Evolutionary conservation across 2,113 vertebrate species (phyloP).

Genomic region (Acanthisitta chloris): DNA sequence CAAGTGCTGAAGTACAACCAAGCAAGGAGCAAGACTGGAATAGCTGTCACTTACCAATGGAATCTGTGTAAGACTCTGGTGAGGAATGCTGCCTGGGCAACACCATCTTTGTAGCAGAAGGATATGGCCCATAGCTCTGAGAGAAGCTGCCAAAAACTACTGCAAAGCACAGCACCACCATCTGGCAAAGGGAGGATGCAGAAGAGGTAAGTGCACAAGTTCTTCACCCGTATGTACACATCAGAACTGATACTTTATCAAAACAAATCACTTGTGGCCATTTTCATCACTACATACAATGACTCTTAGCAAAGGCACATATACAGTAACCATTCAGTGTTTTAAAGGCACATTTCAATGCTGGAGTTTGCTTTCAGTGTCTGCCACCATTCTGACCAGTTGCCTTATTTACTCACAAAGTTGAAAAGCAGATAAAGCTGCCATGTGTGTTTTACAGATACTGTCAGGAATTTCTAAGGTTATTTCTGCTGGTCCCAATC

Average conservation of each 20-base stretch:
- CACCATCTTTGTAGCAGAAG: conserved; percentile 83
- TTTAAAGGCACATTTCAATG: neutral
- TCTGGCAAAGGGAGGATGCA: conserved; percentile 67
- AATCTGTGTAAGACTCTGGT: conserved; percentile 87
- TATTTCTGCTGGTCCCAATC: neutral
- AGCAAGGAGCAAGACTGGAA: neutral
- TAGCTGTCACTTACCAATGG: conserved; percentile 76
- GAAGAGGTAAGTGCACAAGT: neutral
- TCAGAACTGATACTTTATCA: neutral
- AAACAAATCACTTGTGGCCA: neutral
- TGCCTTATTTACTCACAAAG: neutral
- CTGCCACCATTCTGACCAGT: neutral
- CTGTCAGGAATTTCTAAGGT: neutral
- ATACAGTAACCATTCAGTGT: neutral
- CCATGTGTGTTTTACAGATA: neutral
- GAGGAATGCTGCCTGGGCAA: conserved; percentile 78
- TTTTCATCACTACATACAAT: neutral
- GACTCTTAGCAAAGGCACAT: neutral
- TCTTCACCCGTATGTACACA: neutral
- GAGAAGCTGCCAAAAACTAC: conserved; percentile 91
- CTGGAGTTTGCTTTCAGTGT: neutral
- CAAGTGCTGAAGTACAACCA: neutral
- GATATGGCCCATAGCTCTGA: conserved; percentile 81
- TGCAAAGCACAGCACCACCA: conserved; percentile 91
- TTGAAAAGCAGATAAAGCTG: neutral